Conservation (phyloP, 2,797 vertebrate genomes). For the Phylloscopus collybita region DNA sequence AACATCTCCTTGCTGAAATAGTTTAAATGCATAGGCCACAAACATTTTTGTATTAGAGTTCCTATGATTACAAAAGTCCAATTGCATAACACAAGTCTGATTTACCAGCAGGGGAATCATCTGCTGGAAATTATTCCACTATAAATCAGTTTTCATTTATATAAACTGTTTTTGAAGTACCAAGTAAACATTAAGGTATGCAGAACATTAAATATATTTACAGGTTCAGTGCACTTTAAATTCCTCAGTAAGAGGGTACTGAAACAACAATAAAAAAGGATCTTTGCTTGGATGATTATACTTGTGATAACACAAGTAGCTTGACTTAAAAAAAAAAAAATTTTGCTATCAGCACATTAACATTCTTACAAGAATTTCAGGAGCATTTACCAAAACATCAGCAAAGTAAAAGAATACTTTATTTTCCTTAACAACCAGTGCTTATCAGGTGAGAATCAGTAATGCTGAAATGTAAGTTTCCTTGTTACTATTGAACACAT, state of each 20-base stretch:
- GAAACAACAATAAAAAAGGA: slow-evolving; percentile 42
- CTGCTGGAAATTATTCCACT: slow-evolving; percentile 24
- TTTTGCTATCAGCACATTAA: neutral
- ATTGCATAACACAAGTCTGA: slow-evolving; percentile 46
- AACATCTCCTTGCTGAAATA: slow-evolving; percentile 20
- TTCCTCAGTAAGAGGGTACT: slow-evolving; percentile 18
- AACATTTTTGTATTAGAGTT: slow-evolving; percentile 31
- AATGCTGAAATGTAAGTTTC: neutral
- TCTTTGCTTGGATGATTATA: neutral
- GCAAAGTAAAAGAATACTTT: neutral
- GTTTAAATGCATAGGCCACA: slow-evolving; percentile 63
- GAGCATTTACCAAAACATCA: slow-evolving; percentile 23
- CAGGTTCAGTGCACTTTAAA: slow-evolving; percentile 70
- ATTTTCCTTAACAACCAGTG: slow-evolving; percentile 6
- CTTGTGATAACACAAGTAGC: slow-evolving; percentile 18
- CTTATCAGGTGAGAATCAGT: neutral
- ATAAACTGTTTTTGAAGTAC: slow-evolving; percentile 50
- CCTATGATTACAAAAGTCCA: slow-evolving; percentile 43
- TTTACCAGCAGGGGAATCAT: slow-evolving; percentile 16
- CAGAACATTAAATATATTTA: slow-evolving; percentile 35
- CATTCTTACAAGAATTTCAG: neutral
- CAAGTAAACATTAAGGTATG: slow-evolving; percentile 59
- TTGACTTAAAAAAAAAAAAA: neutral
- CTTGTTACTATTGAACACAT: neutral
- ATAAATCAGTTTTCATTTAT: slow-evolving; percentile 35